Evolutionary conservation across 1,140 invertebrate genomes (phyloP), one percentile per base, ranked within the genome.

Genomic region (Magallana ariakensis): DNA sequence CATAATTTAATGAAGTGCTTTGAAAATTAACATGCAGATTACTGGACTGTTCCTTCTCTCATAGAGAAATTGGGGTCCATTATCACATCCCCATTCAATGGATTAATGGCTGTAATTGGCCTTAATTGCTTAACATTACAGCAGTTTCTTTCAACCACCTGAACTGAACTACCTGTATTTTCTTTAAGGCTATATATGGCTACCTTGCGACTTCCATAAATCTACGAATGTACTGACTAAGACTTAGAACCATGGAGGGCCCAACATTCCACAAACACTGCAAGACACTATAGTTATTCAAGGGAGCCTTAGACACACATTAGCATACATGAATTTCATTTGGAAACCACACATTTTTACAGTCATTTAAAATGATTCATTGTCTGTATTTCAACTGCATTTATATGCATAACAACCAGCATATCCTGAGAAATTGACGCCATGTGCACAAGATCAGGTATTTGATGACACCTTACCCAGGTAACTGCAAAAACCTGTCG

Each of bases 61-160:
- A 46, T 5, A 0, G 33, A 46, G 33, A 19, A 75, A 75, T 75
- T 9, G 66, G 6, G 22, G 33, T 33, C 66, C 13, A 75, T 75
- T 75, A 22, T 10, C 66, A 75, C 66, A 26, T 75, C 66, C 33
- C 66, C 11, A 26, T 75, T 75, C 66, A 75, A 26, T 33, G 22
- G 19, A 33, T 26, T 75, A 75, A 75, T 75, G 66, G 33, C 22
- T 26, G 33, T 75, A 75, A 75, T 75, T 75, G 10, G 22, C 10
- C 15, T 9, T 75, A 75, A 75, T 75, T 75, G 66, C 66, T 75
- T 26, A 75, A 75, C 66, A 75, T 75, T n/a, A 75, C 22, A 75
- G 66, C 66, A 33, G 66, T 75, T 75, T 75, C 66, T 75, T 75
- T 75, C 66, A 75, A 26, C 22, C 22, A 26, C 9, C 33, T 75